phyloP scores from a whole-genome alignment of 2,888 invertebrate genomes.

The Lycia hirtaria region DNA sequence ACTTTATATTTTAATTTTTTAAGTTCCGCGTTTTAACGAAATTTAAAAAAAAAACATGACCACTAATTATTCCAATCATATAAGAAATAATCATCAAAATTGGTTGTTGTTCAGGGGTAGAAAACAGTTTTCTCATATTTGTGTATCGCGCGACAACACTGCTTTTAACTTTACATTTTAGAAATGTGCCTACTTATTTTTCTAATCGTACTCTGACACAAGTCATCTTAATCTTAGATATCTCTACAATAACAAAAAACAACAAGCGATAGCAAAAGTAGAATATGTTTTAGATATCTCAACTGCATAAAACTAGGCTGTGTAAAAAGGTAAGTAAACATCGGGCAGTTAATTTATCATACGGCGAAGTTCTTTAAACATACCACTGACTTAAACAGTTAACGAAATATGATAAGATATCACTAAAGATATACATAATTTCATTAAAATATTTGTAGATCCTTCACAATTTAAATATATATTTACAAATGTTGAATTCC shows the following conservation, averaged over 20 bases:
- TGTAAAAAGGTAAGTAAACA: slow-evolving; percentile 33
- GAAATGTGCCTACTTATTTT: neutral
- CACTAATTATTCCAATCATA: no score
- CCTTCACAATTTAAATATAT: slow-evolving; percentile 22
- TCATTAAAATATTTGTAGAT: slow-evolving; percentile 46
- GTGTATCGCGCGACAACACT: no score
- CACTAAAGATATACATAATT: slow-evolving; percentile 28
- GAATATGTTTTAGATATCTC: neutral
- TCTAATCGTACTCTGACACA: slow-evolving; percentile 11
- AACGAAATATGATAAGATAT: slow-evolving; percentile 52
- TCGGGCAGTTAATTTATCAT: slow-evolving; percentile 11
- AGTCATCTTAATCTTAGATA: slow-evolving; percentile 1
- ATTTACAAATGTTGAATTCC: slow-evolving; percentile 79
- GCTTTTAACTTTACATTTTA: neutral
- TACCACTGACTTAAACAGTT: slow-evolving; percentile 9
- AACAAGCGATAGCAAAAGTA: slow-evolving; percentile 6
- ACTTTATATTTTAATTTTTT: no score
- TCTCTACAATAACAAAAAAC: neutral
- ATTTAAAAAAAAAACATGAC: no score
- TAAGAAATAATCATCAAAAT: no score
- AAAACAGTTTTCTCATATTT: no score
- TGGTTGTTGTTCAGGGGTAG: no score
- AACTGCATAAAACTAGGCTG: neutral
- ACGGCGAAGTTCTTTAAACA: slow-evolving; percentile 10
- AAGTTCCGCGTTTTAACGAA: no score